Base-by-base conservation (phyloP, 2,113 vertebrate genomes). In the Leiothrix lutea region DNA sequence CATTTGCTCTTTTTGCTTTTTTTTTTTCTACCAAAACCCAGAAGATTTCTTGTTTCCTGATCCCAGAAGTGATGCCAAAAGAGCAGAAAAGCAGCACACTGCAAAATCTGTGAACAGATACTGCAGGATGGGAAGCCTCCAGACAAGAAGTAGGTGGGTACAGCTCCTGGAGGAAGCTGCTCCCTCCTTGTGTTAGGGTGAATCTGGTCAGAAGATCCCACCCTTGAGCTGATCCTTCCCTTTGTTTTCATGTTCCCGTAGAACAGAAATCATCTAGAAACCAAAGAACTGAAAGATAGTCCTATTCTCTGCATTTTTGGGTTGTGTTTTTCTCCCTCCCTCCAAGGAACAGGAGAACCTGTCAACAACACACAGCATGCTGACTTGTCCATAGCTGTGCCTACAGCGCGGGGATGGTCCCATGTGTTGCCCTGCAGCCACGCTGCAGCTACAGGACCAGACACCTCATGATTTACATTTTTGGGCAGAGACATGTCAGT, bases 381-480 rank as follows among this genome's bases (percentile, higher is more conserved):
- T 0, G 17, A 48, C 20, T 78, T 73, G 24, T 67, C 29, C 0
- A 0, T 33, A 17, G 80, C 80, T 23, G 8, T 60, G 74, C 86
- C 89, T 58, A 9, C 0, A 1, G 51, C 60, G 25, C 29, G 72
- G 65, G 69, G 44, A 13, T 74, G 45, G 20, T 29, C 71, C 29
- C 10, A 2, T 4, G 42, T 1, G 9, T 12, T 62, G 45, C 35
- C 45, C 88, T 14, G 7, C 62, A 72, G 81, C 23, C 31, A 4
- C 29, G 56, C 58, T 47, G 47, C 16, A 62, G 42, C 25, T 47
- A 17, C 20, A 38, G 65, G 38, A n/a, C 2, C 72, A 80, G 64
- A 17, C 38, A 51, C 0, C 0, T 24, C 0, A 0, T 44, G 57
- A 50, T 70, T 74, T 71, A 28, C 0, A 0, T 5, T 64, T 75